Evolutionary conservation across 1,140 invertebrate species (phyloP).

Genomic region (Diuraphis noxia): DNA sequence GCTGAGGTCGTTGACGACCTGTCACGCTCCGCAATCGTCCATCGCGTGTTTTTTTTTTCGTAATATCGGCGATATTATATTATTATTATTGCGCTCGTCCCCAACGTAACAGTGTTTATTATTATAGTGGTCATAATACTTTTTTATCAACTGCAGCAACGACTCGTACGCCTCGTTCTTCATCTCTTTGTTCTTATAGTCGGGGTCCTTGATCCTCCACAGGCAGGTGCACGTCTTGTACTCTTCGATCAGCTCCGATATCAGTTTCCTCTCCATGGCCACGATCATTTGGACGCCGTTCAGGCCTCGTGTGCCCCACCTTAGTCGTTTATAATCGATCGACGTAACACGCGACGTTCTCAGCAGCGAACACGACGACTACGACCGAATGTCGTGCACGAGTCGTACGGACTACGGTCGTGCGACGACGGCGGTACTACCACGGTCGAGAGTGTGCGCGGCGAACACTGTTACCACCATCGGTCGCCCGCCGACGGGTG

Average conservation of each 20-base stretch:
- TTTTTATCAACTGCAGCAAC: constrained; percentile 32
- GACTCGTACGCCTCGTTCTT: constrained; percentile 50
- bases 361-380: background rate
- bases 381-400: background rate
- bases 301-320: background rate
- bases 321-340: background rate
- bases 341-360: background rate
- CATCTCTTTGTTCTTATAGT: constrained; percentile 48
- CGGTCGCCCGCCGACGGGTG: background rate
- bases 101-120: background rate
- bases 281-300: background rate
- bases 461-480: constrained; percentile 31
- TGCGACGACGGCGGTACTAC: background rate
- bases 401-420: constrained; percentile 14
- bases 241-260: constrained; percentile 40
- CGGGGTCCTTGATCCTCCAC: constrained; percentile 46
- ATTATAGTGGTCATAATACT: background rate
- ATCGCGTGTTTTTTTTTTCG: background rate
- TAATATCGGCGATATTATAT: background rate
- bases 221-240: constrained; percentile 40
- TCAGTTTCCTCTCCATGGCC: constrained; percentile 43
- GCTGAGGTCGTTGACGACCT: background rate
- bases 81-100: background rate
- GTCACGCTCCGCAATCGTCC: background rate
- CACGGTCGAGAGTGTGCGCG: constrained; percentile 10